Evolutionary conservation across 1,140 invertebrate species (phyloP).

Genomic region (Epicauta chinensis): DNA sequence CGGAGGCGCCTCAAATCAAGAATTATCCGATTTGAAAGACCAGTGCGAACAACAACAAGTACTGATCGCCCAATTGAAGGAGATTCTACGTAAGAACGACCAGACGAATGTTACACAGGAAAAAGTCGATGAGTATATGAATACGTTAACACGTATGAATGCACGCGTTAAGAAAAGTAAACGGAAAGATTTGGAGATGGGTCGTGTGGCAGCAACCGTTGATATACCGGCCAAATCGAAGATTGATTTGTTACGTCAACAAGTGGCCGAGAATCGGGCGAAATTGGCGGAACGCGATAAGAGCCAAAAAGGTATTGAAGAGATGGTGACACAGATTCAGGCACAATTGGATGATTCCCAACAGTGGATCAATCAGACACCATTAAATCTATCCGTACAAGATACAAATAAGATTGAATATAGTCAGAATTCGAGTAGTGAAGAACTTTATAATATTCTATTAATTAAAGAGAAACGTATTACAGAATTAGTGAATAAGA

Average conservation of each 20-base stretch:
- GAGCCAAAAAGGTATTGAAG: constrained; percentile 44
- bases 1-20: constrained; percentile 20
- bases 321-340: constrained; percentile 43
- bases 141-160: constrained; percentile 35
- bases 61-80: constrained; percentile 39
- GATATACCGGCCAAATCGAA: constrained; percentile 45
- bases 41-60: constrained; percentile 40
- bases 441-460: constrained; percentile 38
- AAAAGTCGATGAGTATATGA: constrained; percentile 41
- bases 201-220: constrained; percentile 17
- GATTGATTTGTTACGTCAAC: constrained; percentile 45
- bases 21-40: constrained; percentile 38
- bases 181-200: constrained; percentile 19
- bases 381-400: constrained; percentile 34
- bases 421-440: constrained; percentile 31
- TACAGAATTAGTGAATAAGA: constrained; percentile 46
- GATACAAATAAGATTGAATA: constrained; percentile 36
- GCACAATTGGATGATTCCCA: constrained; percentile 44
- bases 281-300: constrained; percentile 43
- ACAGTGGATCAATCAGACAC: constrained; percentile 36
- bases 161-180: constrained; percentile 34
- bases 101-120: constrained; percentile 37
- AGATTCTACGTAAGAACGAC: constrained; percentile 41
- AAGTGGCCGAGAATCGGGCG: constrained; percentile 46
- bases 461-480: constrained; percentile 48